Evolutionary conservation across 1,140 invertebrate species (phyloP).

Genomic region (Drosophila dunni): DNA sequence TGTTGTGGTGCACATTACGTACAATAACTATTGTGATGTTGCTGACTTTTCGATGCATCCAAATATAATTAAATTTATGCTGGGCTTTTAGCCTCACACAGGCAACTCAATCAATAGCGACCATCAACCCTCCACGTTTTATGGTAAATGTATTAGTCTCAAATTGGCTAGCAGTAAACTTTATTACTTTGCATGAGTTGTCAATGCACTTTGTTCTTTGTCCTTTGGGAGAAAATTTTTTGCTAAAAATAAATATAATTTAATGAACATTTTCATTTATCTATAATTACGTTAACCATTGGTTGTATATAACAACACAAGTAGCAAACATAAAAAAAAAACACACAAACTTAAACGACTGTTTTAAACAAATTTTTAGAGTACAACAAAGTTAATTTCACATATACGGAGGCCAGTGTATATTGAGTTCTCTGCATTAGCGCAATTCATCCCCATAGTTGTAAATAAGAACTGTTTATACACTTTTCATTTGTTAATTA

Average conservation of each 20-base stretch:
- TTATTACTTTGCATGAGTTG: slow-evolving; percentile 58
- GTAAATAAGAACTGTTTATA: too few relatives aligned
- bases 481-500: too few relatives aligned
- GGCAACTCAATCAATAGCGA: slow-evolving; percentile 44
- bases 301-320: too few relatives aligned
- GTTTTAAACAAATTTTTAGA: too few relatives aligned
- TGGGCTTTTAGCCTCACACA: slow-evolving; percentile 45
- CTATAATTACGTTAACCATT: not conserved
- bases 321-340: too few relatives aligned
- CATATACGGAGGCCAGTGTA: too few relatives aligned
- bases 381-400: too few relatives aligned
- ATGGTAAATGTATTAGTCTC: slow-evolving; percentile 60
- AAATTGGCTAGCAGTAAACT: slow-evolving; percentile 67
- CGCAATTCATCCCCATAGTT: too few relatives aligned
- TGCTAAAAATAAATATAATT: slow-evolving; percentile 5
- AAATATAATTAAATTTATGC: slow-evolving; percentile 65
- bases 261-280: too few relatives aligned
- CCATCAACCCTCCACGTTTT: slow-evolving; percentile 47
- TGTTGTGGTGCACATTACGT: not conserved
- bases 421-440: too few relatives aligned
- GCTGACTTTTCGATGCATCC: slow-evolving; percentile 39
- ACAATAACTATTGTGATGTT: slow-evolving; percentile 11
- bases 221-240: not conserved
- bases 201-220: slow-evolving; percentile 24
- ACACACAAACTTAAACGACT: too few relatives aligned